phyloP scores from a whole-genome alignment of 1,140 invertebrate species.

The Latrodectus geometricus region DNA sequence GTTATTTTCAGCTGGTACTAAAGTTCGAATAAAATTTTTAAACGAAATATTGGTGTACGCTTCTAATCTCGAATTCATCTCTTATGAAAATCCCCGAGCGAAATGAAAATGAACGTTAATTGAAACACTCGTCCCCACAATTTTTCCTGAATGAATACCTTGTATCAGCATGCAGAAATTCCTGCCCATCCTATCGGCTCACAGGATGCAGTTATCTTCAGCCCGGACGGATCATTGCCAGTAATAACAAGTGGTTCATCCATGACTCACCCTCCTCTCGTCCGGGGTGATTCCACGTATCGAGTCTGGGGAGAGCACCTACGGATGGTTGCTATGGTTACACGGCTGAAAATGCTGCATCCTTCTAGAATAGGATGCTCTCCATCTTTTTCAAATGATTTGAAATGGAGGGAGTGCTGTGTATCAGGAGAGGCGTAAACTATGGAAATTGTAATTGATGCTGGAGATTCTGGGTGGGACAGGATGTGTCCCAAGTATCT shows the following conservation, averaged over 20 bases:
- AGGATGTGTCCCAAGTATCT: too few relatives aligned
- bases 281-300: constrained; percentile 17
- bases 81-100: too few relatives aligned
- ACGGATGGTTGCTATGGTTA: constrained; percentile 13
- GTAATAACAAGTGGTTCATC: constrained; percentile 11
- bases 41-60: too few relatives aligned
- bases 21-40: too few relatives aligned
- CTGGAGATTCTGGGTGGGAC: too few relatives aligned
- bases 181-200: background rate
- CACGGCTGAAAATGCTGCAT: background rate
- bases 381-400: background rate
- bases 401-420: background rate
- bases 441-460: too few relatives aligned
- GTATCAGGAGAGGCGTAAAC: background rate
- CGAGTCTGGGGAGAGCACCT: background rate
- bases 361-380: background rate
- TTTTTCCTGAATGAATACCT: background rate
- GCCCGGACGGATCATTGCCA: background rate
- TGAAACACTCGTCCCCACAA: too few relatives aligned
- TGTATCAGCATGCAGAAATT: background rate
- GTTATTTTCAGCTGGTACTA: too few relatives aligned
- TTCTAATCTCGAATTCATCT: too few relatives aligned
- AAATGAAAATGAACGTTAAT: too few relatives aligned
- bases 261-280: constrained; percentile 2
- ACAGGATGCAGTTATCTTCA: background rate